Evolutionary conservation across 1,140 invertebrate genomes (phyloP).

Genomic region (Ostrea denselamellosa): DNA sequence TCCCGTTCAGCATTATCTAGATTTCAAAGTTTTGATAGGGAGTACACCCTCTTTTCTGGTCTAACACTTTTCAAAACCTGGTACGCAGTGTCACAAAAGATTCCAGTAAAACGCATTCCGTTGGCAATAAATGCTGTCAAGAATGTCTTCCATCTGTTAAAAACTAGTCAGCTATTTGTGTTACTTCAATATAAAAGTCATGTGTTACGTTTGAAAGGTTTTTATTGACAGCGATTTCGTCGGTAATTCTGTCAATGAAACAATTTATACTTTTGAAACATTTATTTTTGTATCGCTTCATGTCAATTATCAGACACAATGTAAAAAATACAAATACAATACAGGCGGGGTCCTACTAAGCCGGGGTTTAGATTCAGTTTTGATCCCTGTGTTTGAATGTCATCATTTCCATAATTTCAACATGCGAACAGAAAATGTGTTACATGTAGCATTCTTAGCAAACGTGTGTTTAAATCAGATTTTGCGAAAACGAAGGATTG

Average conservation of each 20-base stretch:
- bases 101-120: not conserved
- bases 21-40: constrained; percentile 18
- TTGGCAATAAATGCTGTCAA: not conserved
- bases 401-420: too few species aligned
- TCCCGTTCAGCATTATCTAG: not conserved
- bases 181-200: constrained; percentile 4
- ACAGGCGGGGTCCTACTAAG: too few species aligned
- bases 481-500: too few species aligned
- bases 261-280: not conserved
- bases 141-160: not conserved
- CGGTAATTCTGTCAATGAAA: not conserved
- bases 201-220: not conserved
- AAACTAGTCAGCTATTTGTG: constrained; percentile 5
- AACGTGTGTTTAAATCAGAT: too few species aligned
- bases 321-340: too few species aligned
- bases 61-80: constrained; percentile 9
- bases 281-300: not conserved
- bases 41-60: not conserved
- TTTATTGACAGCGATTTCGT: not conserved
- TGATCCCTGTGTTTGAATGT: too few species aligned
- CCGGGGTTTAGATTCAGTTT: too few species aligned
- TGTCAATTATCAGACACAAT: not conserved
- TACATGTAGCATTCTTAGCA: too few species aligned
- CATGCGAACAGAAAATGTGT: too few species aligned
- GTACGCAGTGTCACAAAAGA: not conserved